Base-by-base conservation (phyloP, 2,888 invertebrate species). In the Lasioglossum oenotherae region DNA sequence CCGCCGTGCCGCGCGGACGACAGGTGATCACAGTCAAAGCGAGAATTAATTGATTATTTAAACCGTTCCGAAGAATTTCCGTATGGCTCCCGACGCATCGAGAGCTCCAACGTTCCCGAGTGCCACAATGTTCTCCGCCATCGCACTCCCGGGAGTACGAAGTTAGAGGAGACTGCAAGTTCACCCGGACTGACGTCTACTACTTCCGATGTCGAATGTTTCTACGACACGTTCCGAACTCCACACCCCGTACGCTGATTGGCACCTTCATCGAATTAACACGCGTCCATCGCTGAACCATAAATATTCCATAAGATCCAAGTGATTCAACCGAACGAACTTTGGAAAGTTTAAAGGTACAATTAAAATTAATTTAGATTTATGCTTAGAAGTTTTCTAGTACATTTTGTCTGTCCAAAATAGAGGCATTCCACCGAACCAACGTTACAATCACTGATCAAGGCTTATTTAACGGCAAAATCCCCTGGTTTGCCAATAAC, bases 31-130 rank as follows among this genome's bases (percentile, higher is more conserved):
- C 57, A 16, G 46, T 46, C 53, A 38, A 46, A 74, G 60, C 41
- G 27, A 57, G 74, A 60, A 80, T 80, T 74, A 75, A 80, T 74
- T 74, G 46, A 75, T 38, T 46, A 57, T 57, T 49, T 44, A 27
- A 69, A 31, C 57, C 41, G 35, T 16, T 6, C 19, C 46, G 6
- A 14, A 73, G 46, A 35, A 27, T 69, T 38, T 74, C n/a, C 23
- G 35, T 73, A 10, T 23, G 72, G 27, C 27, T 44, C 27, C 27
- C 72, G 72, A 35, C 46, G 46, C 27, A 16, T 31, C 46, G 67
- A 35, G 23, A 35, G 1, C 35, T 38, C 38, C 23, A 1, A 38
- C 23, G 19, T 38, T 4, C 23, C 38, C 69, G 38, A 69, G 23
- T 38, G 35, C 12, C 69, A 23, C 69, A 23, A 35, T 69, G 38